These are phyloP conservation scores for Sclerodermus sp. DNA, from an alignment of 2,888 invertebrate genomes.

Conservation along the genomic window DNA sequence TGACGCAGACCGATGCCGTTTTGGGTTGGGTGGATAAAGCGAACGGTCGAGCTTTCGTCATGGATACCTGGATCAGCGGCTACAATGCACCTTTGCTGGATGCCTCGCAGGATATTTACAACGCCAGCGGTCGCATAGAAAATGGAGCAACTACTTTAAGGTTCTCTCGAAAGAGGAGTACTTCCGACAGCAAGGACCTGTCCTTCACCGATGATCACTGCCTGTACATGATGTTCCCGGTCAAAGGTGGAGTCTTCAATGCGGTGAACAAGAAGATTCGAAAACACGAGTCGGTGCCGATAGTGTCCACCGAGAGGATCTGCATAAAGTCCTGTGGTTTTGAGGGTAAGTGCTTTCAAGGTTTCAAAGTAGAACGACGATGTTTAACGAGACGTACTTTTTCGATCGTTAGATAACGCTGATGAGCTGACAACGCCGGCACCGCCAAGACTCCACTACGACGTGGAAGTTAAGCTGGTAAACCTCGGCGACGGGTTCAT, in stretches of 20 bases:
- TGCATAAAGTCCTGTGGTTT: constrained; percentile 80
- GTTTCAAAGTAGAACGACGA: no score
- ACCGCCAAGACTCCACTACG: constrained; percentile 71
- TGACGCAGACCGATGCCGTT: constrained; percentile 88
- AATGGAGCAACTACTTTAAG: constrained; percentile 78
- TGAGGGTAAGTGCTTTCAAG: constrained; percentile 62
- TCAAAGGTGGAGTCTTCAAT: constrained; percentile 80
- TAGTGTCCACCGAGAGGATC: constrained; percentile 73
- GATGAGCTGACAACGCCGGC: constrained; percentile 65
- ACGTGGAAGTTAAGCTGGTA: constrained; percentile 72
- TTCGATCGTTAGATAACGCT: no score
- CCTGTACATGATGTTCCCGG: constrained; percentile 84
- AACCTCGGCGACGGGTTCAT: constrained; percentile 77
- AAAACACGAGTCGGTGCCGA: constrained; percentile 75
- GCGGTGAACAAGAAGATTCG: constrained; percentile 82
- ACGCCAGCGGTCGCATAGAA: constrained; percentile 69
- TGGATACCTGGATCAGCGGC: constrained; percentile 86
- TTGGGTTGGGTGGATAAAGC: constrained; percentile 85
- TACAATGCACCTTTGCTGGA: constrained; percentile 77
- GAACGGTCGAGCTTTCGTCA: constrained; percentile 76
- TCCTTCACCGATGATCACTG: constrained; percentile 82
- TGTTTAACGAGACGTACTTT: no score
- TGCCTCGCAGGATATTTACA: constrained; percentile 72
- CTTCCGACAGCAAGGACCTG: constrained; percentile 75
- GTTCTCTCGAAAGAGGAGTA: constrained; percentile 76